Conservation (phyloP, 1,140 invertebrate species). For the Achroia grisella region DNA sequence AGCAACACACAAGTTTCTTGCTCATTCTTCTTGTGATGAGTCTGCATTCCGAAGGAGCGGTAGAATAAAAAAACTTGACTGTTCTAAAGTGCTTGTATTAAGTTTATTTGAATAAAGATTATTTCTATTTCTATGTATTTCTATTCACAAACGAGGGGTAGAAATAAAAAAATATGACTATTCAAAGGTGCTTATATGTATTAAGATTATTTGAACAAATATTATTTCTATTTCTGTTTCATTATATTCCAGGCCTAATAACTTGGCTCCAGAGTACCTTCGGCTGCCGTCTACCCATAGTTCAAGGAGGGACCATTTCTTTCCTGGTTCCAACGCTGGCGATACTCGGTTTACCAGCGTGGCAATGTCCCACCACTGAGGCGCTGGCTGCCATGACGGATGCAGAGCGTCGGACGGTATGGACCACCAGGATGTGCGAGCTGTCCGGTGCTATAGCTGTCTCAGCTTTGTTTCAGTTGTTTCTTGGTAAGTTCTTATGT, state of each 20-base stretch:
- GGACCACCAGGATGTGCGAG: slow-evolving; percentile 86
- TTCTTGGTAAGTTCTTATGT: slow-evolving; percentile 79
- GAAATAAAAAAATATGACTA: no score
- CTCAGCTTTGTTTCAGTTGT: slow-evolving; percentile 84
- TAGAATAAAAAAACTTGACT: no score
- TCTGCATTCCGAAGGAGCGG: no score
- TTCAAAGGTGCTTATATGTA: no score
- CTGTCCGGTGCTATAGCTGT: slow-evolving; percentile 90
- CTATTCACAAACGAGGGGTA: no score
- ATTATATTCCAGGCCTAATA: slow-evolving; percentile 77
- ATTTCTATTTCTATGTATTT: no score
- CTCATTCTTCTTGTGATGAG: no score
- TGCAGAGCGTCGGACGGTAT: slow-evolving; percentile 78
- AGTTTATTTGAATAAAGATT: no score
- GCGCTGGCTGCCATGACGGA: slow-evolving; percentile 74
- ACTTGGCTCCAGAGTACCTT: slow-evolving; percentile 88
- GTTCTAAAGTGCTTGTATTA: no score
- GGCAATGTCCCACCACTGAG: slow-evolving; percentile 81
- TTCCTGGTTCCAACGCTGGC: slow-evolving; percentile 90
- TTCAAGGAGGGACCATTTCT: slow-evolving; percentile 88
- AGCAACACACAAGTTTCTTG: no score
- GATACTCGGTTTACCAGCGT: slow-evolving; percentile 84
- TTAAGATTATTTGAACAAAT: no score
- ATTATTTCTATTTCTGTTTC: neutral
- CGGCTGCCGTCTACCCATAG: slow-evolving; percentile 79